phyloP scores from a whole-genome alignment of 2,888 invertebrate species.

The Portevinia maculata region DNA sequence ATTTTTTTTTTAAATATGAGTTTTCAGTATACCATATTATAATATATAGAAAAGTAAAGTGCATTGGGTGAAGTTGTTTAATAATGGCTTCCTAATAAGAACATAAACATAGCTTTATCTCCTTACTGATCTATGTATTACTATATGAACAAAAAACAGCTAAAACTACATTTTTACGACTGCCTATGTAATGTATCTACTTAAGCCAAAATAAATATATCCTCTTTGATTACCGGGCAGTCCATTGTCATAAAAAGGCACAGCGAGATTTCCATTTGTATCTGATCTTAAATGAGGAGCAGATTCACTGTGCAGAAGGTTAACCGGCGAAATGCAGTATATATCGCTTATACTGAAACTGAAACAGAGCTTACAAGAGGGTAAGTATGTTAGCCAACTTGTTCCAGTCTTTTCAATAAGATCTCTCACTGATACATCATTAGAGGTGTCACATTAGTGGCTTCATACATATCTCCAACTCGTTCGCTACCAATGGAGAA shows the following conservation, averaged over 20 bases:
- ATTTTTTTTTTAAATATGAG: no score
- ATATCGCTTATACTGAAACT: neutral
- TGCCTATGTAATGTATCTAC: no score
- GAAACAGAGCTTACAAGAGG: slow-evolving; percentile 8
- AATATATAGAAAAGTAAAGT: no score
- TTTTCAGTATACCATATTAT: no score
- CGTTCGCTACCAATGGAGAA: neutral
- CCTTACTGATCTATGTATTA: no score
- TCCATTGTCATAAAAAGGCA: no score
- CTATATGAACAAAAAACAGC: no score
- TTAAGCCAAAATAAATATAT: neutral
- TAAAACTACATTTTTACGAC: no score
- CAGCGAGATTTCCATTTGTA: neutral
- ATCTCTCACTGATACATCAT: neutral
- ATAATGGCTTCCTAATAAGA: no score
- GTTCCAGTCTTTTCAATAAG: slow-evolving; percentile 6
- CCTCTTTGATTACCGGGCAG: slow-evolving; percentile 2
- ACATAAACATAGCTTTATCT: no score
- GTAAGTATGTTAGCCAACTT: neutral
- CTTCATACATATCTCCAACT: slow-evolving; percentile 1
- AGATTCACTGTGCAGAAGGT: slow-evolving; percentile 11
- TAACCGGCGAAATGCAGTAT: slow-evolving; percentile 21
- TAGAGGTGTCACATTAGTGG: neutral
- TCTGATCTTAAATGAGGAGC: slow-evolving; percentile 1
- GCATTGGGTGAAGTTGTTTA: no score